Conservation (phyloP, 2,888 invertebrate genomes). For the Oligia strigilis region DNA sequence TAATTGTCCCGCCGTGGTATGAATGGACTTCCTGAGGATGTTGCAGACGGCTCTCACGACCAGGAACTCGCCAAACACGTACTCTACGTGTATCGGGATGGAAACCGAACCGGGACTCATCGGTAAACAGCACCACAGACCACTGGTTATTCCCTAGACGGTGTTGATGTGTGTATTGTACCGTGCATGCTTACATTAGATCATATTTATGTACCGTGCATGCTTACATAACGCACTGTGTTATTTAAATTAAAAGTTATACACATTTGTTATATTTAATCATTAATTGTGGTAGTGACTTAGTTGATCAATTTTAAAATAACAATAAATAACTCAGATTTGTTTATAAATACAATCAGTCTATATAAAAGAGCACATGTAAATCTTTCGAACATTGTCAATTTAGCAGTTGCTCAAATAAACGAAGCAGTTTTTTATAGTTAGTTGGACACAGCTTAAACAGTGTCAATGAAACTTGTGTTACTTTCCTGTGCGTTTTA, state of each 20-base stretch:
- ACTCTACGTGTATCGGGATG: too few relatives aligned
- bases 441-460: background rate
- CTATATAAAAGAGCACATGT: constrained; percentile 8
- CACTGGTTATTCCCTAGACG: too few relatives aligned
- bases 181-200: background rate
- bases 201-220: background rate
- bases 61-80: too few relatives aligned
- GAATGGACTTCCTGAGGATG: too few relatives aligned
- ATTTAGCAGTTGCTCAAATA: background rate
- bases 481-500: background rate
- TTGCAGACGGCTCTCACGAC: too few relatives aligned
- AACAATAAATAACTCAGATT: constrained; percentile 14
- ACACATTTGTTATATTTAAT: background rate
- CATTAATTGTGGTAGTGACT: background rate
- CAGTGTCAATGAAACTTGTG: constrained; percentile 31
- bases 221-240: background rate
- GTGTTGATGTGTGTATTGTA: too few relatives aligned
- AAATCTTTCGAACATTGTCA: background rate
- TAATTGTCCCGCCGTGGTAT: too few relatives aligned
- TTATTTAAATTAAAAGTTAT: constrained; percentile 1
- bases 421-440: background rate
- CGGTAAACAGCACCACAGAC: too few relatives aligned
- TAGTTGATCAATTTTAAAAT: background rate
- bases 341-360: constrained; percentile 39
- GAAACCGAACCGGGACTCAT: too few relatives aligned